phyloP scores from a whole-genome alignment of 2,113 vertebrate genomes.

The Bos indicus region DNA sequence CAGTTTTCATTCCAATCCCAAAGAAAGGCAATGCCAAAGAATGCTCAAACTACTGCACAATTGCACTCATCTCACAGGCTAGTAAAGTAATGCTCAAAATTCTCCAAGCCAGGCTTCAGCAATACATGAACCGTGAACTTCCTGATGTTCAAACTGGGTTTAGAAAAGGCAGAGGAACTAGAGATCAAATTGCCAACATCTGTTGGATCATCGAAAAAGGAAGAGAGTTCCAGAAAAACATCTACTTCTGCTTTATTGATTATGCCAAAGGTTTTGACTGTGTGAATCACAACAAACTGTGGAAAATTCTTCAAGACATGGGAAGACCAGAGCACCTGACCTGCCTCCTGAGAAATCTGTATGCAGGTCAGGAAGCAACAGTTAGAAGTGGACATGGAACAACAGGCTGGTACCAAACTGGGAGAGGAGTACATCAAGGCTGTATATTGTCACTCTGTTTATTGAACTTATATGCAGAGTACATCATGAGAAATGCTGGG shows the following conservation, averaged over 20 bases:
- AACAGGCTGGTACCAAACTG: neutral
- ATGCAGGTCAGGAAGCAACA: neutral
- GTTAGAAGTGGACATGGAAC: neutral
- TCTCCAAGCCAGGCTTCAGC: neutral
- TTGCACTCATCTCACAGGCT: neutral
- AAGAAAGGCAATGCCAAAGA: neutral
- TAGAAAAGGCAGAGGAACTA: neutral
- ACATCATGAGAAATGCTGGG: neutral
- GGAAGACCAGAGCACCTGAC: neutral
- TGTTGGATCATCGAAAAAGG: accelerated
- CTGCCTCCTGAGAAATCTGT: neutral
- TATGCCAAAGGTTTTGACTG: neutral
- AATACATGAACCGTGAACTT: neutral
- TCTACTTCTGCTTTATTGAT: neutral
- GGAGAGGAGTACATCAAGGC: neutral
- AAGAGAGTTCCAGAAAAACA: neutral
- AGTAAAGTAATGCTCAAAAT: neutral
- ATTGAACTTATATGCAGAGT: neutral
- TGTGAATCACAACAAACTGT: neutral
- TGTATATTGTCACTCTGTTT: neutral
- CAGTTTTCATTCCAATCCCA: neutral
- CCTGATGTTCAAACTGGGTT: neutral
- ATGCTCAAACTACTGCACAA: neutral
- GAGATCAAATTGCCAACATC: neutral
- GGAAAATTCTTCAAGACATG: neutral